These are phyloP conservation scores for Hylomyscus alleni DNA, from an alignment of 2,797 vertebrate species.

Conservation along the genomic window DNA sequence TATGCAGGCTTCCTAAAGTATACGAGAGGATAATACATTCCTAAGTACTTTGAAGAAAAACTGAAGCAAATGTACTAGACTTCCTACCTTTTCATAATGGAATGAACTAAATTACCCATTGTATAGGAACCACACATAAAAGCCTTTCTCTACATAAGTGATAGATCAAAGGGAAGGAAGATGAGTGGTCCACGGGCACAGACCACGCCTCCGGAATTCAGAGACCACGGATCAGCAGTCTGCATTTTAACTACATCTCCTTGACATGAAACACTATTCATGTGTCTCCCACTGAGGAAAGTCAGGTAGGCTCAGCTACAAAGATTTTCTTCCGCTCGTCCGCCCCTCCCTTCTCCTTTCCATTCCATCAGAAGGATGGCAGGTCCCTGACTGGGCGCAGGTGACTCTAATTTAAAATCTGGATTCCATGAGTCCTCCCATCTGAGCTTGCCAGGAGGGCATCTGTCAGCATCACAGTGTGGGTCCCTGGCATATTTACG, in stretches of 20 bases:
- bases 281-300: slow-evolving; percentile 87
- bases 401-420: slow-evolving; percentile 86
- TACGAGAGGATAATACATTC: slow-evolving; percentile 74
- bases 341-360: slow-evolving; percentile 27
- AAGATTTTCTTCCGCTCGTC: slow-evolving; percentile 82
- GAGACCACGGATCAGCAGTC: slow-evolving; percentile 86
- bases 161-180: slow-evolving; percentile 89
- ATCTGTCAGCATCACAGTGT: slow-evolving; percentile 64
- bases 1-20: slow-evolving; percentile 57
- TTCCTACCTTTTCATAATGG: slow-evolving; percentile 86
- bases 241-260: slow-evolving; percentile 90
- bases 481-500: slow-evolving; percentile 58
- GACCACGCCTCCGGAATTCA: slow-evolving; percentile 89
- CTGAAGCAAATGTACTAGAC: slow-evolving; percentile 86
- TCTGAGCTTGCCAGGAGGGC: not conserved
- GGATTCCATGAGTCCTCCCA: slow-evolving; percentile 72
- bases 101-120: slow-evolving; percentile 89
- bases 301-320: slow-evolving; percentile 88
- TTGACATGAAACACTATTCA: slow-evolving; percentile 88
- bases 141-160: slow-evolving; percentile 88
- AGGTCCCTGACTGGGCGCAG: slow-evolving; percentile 81
- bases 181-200: slow-evolving; percentile 86
- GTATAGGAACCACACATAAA: slow-evolving; percentile 87
- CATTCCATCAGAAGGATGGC: slow-evolving; percentile 76
- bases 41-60: slow-evolving; percentile 84